Evolutionary conservation across 53 echinoderm and acorn worm species (phyloP).

Genomic region (Pentamera pediparva): DNA sequence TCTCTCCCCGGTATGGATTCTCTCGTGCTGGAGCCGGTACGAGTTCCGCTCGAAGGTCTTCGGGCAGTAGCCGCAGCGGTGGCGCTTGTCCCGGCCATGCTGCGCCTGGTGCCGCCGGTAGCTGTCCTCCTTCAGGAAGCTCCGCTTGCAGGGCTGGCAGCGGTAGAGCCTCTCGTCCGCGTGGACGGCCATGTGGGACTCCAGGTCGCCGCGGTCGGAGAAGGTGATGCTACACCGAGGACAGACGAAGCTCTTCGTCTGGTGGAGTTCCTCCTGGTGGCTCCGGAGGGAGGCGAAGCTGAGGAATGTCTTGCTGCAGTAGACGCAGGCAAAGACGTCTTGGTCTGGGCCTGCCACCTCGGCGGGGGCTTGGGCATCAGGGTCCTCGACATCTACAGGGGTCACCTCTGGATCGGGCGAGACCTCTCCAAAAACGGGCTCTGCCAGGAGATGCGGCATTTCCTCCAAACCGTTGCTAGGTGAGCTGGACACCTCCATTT

Average conservation of each 20-base stretch:
- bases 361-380: not conserved
- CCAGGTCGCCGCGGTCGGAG: constrained; percentile 1
- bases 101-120: constrained; percentile 19
- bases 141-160: constrained; percentile 14
- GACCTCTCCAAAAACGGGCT: no score
- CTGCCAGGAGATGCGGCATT: not conserved
- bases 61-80: constrained; percentile 19
- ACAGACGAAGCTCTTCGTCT: constrained; percentile 18
- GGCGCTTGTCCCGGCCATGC: constrained; percentile 20
- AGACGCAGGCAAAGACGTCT: constrained; percentile 21
- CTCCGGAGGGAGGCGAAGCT: constrained; percentile 6
- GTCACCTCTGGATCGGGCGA: not conserved
- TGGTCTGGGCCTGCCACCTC: not conserved
- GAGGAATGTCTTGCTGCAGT: constrained; percentile 20
- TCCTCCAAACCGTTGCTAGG: not conserved
- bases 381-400: no score
- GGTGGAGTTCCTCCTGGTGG: constrained; percentile 17
- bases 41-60: constrained; percentile 29
- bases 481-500: not conserved
- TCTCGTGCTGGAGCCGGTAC: constrained; percentile 49
- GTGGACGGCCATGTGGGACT: constrained; percentile 19
- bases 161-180: constrained; percentile 21
- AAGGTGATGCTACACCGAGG: constrained; percentile 25
- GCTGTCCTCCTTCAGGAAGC: constrained; percentile 27
- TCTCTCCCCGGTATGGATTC: constrained; percentile 67